Evolutionary conservation across 2,888 invertebrate genomes (phyloP).

Genomic region (Erebia palarica): DNA sequence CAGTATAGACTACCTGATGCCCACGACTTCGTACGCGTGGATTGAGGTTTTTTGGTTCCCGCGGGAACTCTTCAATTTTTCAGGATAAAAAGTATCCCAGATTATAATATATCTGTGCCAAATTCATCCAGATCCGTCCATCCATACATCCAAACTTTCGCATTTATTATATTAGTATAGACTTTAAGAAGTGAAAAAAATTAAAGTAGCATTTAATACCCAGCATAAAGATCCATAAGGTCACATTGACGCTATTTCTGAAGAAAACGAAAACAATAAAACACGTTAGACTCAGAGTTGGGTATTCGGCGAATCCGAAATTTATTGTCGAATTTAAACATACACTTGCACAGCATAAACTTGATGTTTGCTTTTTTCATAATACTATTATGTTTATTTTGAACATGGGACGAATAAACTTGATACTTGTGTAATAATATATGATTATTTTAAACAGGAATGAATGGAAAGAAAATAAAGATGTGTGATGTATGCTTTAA

Average conservation of each 20-base stretch:
- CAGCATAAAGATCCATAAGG: slow-evolving; percentile 27
- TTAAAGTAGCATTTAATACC: slow-evolving; percentile 20
- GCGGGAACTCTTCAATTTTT: too few relatives aligned
- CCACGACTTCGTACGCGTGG: too few relatives aligned
- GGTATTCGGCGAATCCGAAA: slow-evolving; percentile 32
- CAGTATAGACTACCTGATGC: too few relatives aligned
- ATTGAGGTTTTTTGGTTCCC: too few relatives aligned
- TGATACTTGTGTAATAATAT: background rate
- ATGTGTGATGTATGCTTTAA: slow-evolving; percentile 26
- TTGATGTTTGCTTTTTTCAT: background rate
- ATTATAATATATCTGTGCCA: too few relatives aligned
- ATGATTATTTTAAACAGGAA: slow-evolving; percentile 13
- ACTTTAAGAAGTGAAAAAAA: background rate
- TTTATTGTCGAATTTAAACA: slow-evolving; percentile 32
- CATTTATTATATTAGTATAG: too few relatives aligned
- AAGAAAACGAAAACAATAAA: slow-evolving; percentile 29
- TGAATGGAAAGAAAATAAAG: slow-evolving; percentile 19
- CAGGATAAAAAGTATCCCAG: too few relatives aligned
- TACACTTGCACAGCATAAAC: slow-evolving; percentile 20
- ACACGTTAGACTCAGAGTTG: slow-evolving; percentile 22
- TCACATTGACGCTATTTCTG: slow-evolving; percentile 31
- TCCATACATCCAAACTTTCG: too few relatives aligned
- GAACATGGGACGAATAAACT: slow-evolving; percentile 7
- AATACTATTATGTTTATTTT: slow-evolving; percentile 16
- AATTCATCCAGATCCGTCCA: too few relatives aligned